phyloP scores from a whole-genome alignment of 1,140 invertebrate genomes.

The Drosophila auraria region DNA sequence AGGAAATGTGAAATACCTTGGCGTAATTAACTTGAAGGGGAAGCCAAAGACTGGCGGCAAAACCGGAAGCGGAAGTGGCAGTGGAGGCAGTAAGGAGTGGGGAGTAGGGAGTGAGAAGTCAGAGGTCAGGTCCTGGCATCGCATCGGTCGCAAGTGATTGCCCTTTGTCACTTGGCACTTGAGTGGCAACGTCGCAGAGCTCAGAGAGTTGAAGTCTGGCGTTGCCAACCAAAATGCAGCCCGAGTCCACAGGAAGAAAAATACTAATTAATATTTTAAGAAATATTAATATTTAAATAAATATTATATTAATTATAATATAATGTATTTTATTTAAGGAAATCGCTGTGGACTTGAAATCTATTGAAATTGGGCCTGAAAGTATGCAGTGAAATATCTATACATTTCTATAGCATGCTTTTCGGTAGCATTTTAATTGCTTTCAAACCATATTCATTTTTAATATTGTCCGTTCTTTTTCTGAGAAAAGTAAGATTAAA shows the following conservation, averaged over 20 bases:
- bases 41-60: constrained; percentile 5
- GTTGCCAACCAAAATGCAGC: constrained; percentile 10
- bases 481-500: too few species aligned
- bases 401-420: too few species aligned
- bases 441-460: too few species aligned
- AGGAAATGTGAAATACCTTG: constrained; percentile 54
- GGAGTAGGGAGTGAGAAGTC: background rate
- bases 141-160: constrained; percentile 69
- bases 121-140: constrained; percentile 9
- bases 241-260: background rate
- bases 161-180: constrained; percentile 72
- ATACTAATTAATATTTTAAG: background rate
- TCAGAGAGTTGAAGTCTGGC: constrained; percentile 13
- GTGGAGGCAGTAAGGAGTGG: background rate
- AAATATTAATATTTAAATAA: background rate
- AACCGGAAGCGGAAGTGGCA: constrained; percentile 9
- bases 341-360: too few species aligned
- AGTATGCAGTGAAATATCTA: too few species aligned
- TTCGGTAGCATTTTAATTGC: too few species aligned
- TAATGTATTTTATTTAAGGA: too few species aligned
- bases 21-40: constrained; percentile 60
- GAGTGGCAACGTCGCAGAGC: constrained; percentile 33
- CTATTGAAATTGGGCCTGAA: too few species aligned
- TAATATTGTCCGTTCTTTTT: too few species aligned
- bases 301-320: too few species aligned